phyloP scores from a whole-genome alignment of 2,888 invertebrate species.

The Melanophora roralis region DNA sequence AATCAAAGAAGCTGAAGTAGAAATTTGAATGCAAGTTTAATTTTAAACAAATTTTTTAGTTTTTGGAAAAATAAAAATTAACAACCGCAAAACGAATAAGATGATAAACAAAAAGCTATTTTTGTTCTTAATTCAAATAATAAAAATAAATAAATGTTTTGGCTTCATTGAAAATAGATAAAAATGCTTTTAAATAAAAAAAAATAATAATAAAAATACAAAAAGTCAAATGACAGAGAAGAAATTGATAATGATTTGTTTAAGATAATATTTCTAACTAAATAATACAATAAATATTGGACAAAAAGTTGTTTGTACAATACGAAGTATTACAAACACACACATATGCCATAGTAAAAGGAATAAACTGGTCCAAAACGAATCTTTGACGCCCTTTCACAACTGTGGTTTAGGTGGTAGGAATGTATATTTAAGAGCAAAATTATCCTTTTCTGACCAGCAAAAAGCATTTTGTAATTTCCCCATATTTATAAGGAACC shows the following conservation, averaged over 20 bases:
- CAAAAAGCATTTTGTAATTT: too few relatives aligned
- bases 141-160: conserved; percentile 29
- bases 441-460: too few relatives aligned
- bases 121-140: conserved; percentile 2
- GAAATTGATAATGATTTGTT: background rate
- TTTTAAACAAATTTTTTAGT: conserved; percentile 14
- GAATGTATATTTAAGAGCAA: too few relatives aligned
- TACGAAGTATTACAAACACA: too few relatives aligned
- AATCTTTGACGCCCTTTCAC: too few relatives aligned
- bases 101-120: conserved; percentile 18
- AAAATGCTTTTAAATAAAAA: conserved; percentile 19
- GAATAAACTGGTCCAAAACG: too few relatives aligned
- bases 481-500: too few relatives aligned
- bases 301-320: too few relatives aligned
- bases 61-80: background rate
- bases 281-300: background rate
- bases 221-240: conserved; percentile 15
- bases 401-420: too few relatives aligned
- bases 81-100: conserved; percentile 34
- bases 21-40: conserved; percentile 24
- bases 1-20: conserved; percentile 13
- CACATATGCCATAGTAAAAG: background rate
- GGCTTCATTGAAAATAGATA: conserved; percentile 5
- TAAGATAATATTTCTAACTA: conserved; percentile 12
- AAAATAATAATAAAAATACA: background rate